Evolutionary conservation across 2,888 invertebrate species (phyloP).

Genomic region (Chalcosyrphus nemorum): DNA sequence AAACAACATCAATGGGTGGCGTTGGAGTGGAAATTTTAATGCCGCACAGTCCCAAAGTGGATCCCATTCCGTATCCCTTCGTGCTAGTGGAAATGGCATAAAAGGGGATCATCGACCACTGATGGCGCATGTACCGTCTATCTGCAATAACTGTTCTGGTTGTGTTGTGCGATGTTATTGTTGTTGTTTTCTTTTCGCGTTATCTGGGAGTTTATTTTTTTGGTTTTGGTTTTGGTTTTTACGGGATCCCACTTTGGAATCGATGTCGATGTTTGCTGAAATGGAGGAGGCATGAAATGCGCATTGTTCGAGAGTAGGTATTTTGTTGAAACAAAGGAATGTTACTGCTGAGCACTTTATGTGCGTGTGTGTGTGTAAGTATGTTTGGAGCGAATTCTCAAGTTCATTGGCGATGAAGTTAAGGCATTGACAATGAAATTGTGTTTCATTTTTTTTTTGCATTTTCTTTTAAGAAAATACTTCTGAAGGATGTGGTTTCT

Average conservation of each 20-base stretch:
- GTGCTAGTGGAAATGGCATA: conserved; percentile 1
- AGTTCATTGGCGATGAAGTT: conserved; percentile 60
- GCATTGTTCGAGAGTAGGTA: conserved; percentile 33
- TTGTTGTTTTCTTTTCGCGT: conserved; percentile 15
- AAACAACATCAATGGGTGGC: conserved; percentile 65
- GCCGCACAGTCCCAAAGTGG: conserved; percentile 51
- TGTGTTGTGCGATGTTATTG: conserved; percentile 53
- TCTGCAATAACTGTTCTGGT: conserved; percentile 67
- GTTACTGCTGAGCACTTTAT: not conserved
- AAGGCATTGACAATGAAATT: conserved; percentile 56
- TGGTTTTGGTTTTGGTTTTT: too few relatives aligned
- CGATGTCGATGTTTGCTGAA: conserved; percentile 41
- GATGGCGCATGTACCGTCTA: conserved; percentile 67
- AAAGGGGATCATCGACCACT: conserved; percentile 57
- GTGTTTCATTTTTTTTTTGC: not conserved
- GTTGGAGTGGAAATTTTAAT: conserved; percentile 69
- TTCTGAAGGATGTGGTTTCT: too few relatives aligned
- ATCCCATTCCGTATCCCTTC: not conserved
- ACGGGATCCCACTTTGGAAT: conserved; percentile 45
- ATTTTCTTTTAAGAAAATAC: too few relatives aligned
- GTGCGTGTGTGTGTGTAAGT: not conserved
- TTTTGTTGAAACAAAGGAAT: conserved; percentile 52
- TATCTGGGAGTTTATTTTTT: conserved; percentile 51
- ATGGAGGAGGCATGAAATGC: conserved; percentile 42
- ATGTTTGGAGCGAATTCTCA: conserved; percentile 56